Evolutionary conservation across 1,140 invertebrate species (phyloP).

Genomic region (Samia ricini): DNA sequence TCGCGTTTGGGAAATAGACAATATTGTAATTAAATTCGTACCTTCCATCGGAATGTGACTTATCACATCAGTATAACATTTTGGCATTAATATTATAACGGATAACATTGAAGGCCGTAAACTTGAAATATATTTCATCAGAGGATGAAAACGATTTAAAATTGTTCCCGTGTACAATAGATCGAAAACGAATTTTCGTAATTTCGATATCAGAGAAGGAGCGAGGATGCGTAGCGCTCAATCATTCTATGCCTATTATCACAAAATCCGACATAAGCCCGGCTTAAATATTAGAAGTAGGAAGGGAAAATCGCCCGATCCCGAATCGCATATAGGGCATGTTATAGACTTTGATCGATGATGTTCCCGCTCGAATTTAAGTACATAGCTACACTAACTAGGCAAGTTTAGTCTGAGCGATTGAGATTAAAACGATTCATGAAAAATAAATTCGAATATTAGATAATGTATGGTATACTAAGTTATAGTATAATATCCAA

Average conservation of each 20-base stretch:
- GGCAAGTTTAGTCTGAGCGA: neutral
- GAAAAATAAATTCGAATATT: neutral
- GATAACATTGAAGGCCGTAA: neutral
- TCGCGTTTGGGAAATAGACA: too few relatives aligned
- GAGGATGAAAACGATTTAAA: neutral
- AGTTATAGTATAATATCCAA: too few relatives aligned
- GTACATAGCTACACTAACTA: slow-evolving; percentile 28
- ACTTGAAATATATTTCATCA: neutral
- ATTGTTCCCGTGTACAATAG: neutral
- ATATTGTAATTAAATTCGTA: too few relatives aligned
- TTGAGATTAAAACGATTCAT: neutral
- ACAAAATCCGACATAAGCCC: slow-evolving; percentile 40
- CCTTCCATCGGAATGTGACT: too few relatives aligned
- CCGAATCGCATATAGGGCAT: slow-evolving; percentile 23
- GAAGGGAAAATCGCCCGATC: slow-evolving; percentile 27
- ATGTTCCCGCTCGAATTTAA: slow-evolving; percentile 24
- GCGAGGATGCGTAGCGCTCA: slow-evolving; percentile 25
- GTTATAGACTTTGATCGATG: slow-evolving; percentile 50
- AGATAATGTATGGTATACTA: neutral
- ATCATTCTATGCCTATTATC: slow-evolving; percentile 51
- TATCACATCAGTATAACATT: too few relatives aligned
- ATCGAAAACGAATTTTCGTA: neutral
- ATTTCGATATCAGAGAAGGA: neutral
- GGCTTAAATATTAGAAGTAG: slow-evolving; percentile 49
- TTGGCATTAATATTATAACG: neutral